Conservation (phyloP, 2,113 vertebrate species). For the Candoia aspera region DNA sequence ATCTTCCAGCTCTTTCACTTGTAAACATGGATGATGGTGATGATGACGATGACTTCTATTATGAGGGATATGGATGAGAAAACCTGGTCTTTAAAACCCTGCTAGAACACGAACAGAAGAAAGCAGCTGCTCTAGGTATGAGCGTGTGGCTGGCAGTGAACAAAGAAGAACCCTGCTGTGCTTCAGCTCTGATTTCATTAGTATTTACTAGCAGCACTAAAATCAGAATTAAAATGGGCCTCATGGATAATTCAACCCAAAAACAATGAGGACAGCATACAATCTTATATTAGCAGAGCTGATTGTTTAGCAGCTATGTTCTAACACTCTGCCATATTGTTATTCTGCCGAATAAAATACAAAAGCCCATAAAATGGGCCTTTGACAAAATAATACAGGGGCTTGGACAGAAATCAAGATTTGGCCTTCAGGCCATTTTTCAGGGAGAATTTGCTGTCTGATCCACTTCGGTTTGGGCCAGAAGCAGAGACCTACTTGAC, state of each 20-base stretch:
- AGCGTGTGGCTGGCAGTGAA: constrained; percentile 37
- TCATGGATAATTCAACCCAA: constrained; percentile 42
- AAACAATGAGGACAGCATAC: constrained; percentile 34
- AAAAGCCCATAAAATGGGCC: background rate
- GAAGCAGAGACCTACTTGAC: background rate
- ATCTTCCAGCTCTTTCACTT: constrained; percentile 17
- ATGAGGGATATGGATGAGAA: background rate
- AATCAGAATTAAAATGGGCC: constrained; percentile 34
- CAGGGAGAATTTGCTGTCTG: background rate
- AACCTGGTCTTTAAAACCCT: constrained; percentile 29
- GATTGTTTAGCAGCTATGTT: background rate
- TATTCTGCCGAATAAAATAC: constrained; percentile 26
- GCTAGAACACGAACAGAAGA: constrained; percentile 1
- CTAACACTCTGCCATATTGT: background rate
- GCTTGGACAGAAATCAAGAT: background rate
- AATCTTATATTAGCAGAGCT: constrained; percentile 16
- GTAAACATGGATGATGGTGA: background rate
- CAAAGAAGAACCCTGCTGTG: constrained; percentile 46
- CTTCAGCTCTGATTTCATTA: constrained; percentile 39
- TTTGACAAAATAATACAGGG: background rate
- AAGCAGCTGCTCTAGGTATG: constrained; percentile 39
- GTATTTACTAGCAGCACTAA: constrained; percentile 38
- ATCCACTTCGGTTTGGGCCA: background rate
- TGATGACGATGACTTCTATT: background rate
- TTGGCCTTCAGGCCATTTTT: background rate